Evolutionary conservation across 2,888 invertebrate species (phyloP).

Genomic region (Exephanes ischioxanthus): DNA sequence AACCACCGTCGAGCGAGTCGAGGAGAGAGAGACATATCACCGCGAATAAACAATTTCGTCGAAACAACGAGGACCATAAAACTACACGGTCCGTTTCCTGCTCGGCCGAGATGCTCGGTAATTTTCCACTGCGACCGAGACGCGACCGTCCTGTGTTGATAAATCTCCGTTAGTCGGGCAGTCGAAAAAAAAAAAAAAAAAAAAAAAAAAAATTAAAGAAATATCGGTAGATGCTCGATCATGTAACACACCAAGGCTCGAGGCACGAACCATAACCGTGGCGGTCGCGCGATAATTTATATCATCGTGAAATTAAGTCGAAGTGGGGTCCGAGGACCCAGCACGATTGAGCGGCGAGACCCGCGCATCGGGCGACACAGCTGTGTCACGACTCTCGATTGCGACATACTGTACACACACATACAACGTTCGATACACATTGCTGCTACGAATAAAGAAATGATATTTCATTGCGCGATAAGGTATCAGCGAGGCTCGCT

Average conservation of each 20-base stretch:
- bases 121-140: constrained; percentile 33
- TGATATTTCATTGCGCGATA: background rate
- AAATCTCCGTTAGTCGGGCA: background rate
- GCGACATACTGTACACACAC: background rate
- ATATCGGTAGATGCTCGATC: background rate
- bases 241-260: constrained; percentile 18
- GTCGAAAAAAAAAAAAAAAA: background rate
- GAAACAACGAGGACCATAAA: background rate
- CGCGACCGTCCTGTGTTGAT: background rate
- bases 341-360: background rate
- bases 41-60: constrained; percentile 11
- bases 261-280: constrained; percentile 4
- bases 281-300: constrained; percentile 40
- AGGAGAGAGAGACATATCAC: background rate
- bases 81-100: background rate
- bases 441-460: background rate
- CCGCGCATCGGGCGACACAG: background rate
- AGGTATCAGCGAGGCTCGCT: background rate
- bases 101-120: constrained; percentile 15
- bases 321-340: constrained; percentile 14
- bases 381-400: background rate
- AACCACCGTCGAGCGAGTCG: background rate
- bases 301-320: constrained; percentile 39
- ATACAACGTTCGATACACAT: background rate
- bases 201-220: background rate